Evolutionary conservation across 2,888 invertebrate genomes (phyloP), one percentile per base, ranked within the genome.

Genomic region (Patella pellucida): DNA sequence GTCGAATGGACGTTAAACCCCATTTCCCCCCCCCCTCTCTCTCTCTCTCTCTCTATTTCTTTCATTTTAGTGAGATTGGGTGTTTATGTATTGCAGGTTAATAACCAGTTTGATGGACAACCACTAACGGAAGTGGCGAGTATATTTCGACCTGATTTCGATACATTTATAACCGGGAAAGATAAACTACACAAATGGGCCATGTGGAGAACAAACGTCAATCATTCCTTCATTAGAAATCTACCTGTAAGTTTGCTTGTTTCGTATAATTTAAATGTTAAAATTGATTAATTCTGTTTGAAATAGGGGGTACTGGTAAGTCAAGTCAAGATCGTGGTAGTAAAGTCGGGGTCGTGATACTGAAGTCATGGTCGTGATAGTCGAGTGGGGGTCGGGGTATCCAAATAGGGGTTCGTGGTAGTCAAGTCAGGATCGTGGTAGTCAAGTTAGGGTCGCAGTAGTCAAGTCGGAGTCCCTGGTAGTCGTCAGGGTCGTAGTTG

Each of bases 111-210:
- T 62, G 19, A 19, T 12, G 23, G 62, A 14, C 19, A 62, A 62
- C 23, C 62, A 4, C 3, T 62, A 11, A 23, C 23, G 23, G 62
- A 62, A 62, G 11, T 62, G 19, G 23, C 23, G 11, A 23, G 23
- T 62, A 62, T 23, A 23, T 62, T 62, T 62, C 62, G 62, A 62
- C 19, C 62, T 23, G 62, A 62, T 62, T 23, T 23, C 12, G 14
- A 62, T 23, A 62, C 62, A 2, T 62, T 62, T 62, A 62, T 62
- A 19, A 23, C 62, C 23, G 23, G 23, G 11, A 62, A 62, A 23
- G 62, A 62, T 62, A 62, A 62, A 31, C 62, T 72, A 56, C 72
- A 72, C 41, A 72, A 72, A 54, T 72, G 72, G 72, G 72, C 72
- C 9, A 54, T 72, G 72, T 72, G 72, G 72, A 54, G 72, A 56